These are phyloP conservation scores for Silurus aristotelis DNA, from an alignment of 2,797 vertebrate genomes.

Conservation along the genomic window DNA sequence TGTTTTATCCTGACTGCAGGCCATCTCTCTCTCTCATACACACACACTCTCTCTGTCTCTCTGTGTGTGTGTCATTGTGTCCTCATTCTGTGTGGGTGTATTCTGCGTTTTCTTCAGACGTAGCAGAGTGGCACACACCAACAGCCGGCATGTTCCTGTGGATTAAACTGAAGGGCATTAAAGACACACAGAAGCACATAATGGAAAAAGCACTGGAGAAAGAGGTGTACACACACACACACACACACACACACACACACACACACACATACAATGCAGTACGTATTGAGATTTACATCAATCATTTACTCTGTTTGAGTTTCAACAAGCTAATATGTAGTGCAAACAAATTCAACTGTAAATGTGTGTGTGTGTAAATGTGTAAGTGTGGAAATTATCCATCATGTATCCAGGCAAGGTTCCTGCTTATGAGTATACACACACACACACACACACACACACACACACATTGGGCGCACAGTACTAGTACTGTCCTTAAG, in stretches of 20 bases:
- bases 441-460: constrained; percentile 15
- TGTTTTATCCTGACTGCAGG: too few relatives aligned
- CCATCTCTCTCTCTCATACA: too few relatives aligned
- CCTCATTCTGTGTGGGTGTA: too few relatives aligned
- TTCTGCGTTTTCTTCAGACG: constrained; percentile 60
- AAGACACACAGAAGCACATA: constrained; percentile 77
- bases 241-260: constrained; percentile 1
- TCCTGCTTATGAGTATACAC: background rate
- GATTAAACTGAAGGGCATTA: constrained; percentile 80
- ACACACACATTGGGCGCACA: background rate
- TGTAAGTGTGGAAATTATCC: constrained; percentile 42
- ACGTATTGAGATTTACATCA: background rate
- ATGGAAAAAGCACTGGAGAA: constrained; percentile 78
- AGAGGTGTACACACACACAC: constrained; percentile 62
- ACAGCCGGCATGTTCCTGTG: constrained; percentile 83
- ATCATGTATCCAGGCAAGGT: background rate
- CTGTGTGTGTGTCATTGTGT: too few relatives aligned
- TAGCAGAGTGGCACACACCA: constrained; percentile 82
- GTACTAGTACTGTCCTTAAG: background rate
- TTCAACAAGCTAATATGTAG: background rate
- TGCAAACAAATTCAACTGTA: background rate
- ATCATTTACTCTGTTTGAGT: constrained; percentile 3
- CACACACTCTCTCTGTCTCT: too few relatives aligned
- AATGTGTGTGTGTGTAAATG: background rate
- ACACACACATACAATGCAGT: background rate